phyloP scores from a whole-genome alignment of 2,113 vertebrate species.

The Chionomys nivalis region DNA sequence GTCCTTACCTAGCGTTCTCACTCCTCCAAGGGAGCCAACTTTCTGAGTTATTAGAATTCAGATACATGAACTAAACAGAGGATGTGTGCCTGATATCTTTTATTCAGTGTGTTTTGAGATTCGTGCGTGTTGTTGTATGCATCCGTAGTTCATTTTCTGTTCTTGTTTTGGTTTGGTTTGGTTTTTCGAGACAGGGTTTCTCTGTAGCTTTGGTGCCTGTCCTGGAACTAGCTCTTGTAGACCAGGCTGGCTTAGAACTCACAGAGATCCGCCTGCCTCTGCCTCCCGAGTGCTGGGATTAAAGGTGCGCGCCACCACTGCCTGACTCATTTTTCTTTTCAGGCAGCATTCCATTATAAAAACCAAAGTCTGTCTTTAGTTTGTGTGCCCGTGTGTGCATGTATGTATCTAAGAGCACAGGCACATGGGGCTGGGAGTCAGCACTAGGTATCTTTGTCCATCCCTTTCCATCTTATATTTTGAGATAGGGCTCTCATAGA shows the following conservation, averaged over 20 bases:
- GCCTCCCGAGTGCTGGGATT: too few relatives aligned
- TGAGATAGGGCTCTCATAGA: not conserved
- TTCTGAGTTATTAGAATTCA: not conserved
- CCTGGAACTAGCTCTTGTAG: too few relatives aligned
- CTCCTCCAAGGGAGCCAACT: not conserved
- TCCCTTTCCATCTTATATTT: not conserved
- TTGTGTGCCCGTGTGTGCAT: not conserved
- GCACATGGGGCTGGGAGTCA: not conserved
- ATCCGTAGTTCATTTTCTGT: not conserved
- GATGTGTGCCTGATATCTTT: not conserved
- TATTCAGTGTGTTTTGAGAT: not conserved
- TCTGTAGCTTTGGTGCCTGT: too few relatives aligned
- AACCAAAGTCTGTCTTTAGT: not conserved
- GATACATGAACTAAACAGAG: not conserved
- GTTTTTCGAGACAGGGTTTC: too few relatives aligned
- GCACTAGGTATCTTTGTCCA: not conserved
- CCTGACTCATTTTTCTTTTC: constrained; percentile 33
- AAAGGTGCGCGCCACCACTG: too few relatives aligned
- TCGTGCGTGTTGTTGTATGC: not conserved
- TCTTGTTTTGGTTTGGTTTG: too few relatives aligned
- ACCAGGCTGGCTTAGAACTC: too few relatives aligned
- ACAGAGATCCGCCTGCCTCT: too few relatives aligned
- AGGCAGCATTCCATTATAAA: not conserved
- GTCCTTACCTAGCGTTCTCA: not conserved
- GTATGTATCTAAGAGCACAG: not conserved